A percentile compares a stretch with the other conserved stretches of the same genome.
Conservation (phyloP, 2,797 vertebrate genomes). For the Chiloscyllium punctatum region DNA sequence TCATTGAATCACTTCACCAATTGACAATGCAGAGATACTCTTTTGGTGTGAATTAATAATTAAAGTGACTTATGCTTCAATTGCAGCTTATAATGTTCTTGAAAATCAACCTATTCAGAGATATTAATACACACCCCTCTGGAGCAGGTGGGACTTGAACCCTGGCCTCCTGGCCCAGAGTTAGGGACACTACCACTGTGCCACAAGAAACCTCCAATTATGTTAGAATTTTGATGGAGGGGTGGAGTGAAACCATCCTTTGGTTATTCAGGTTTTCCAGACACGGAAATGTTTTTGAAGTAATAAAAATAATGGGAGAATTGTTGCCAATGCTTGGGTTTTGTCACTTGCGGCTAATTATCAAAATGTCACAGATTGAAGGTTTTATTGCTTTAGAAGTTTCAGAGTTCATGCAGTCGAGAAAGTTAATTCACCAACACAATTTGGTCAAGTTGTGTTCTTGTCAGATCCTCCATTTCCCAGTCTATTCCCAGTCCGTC, state of each 20-base stretch:
- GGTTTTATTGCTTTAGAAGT: neutral
- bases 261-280: neutral
- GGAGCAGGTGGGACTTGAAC: too few relatives aligned
- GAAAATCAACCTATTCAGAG: too few relatives aligned
- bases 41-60: neutral
- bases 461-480: constrained; percentile 59
- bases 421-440: constrained; percentile 75
- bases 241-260: neutral
- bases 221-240: neutral
- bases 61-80: neutral
- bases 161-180: too few relatives aligned
- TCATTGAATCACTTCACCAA: neutral
- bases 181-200: too few relatives aligned
- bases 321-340: neutral
- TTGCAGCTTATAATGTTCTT: neutral
- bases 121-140: too few relatives aligned
- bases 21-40: neutral
- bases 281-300: neutral
- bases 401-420: neutral
- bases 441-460: constrained; percentile 66
- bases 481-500: constrained; percentile 53
- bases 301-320: neutral
- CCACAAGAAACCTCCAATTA: neutral
- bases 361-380: neutral
- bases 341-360: neutral